Conservation (phyloP, 2,113 vertebrate genomes). For the Vicugna pacos region DNA sequence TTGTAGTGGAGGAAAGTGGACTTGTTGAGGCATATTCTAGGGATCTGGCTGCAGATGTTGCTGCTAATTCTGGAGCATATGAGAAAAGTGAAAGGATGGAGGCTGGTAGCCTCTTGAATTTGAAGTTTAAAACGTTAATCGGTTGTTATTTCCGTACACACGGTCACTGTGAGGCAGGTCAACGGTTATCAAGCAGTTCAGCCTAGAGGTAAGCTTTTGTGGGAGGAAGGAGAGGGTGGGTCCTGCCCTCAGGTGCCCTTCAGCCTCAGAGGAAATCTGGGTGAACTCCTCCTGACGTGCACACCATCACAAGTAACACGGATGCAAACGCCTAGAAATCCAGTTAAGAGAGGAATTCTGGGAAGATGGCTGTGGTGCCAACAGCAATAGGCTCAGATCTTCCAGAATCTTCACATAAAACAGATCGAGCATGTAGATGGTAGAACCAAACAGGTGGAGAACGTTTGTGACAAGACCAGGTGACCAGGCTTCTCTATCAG, state of each 20-base stretch:
- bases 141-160: not conserved
- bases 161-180: not conserved
- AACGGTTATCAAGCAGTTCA: fast-evolving
- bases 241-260: not conserved
- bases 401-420: not conserved
- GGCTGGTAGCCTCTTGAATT: not conserved
- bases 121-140: not conserved
- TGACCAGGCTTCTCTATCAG: not conserved
- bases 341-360: not conserved
- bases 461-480: not conserved
- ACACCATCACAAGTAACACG: not conserved
- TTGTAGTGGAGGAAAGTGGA: not conserved
- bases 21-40: not conserved
- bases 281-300: not conserved
- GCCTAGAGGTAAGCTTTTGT: not conserved
- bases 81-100: conserved; percentile 1
- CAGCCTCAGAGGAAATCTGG: not conserved
- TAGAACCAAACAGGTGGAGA: not conserved
- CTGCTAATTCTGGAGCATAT: conserved; percentile 14
- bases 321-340: not conserved
- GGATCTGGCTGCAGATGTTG: not conserved
- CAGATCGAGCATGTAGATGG: not conserved
- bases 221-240: not conserved
- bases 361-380: not conserved
- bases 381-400: not conserved